Evolutionary conservation across 1,140 invertebrate species (phyloP).

Genomic region (Tetragnatha versicolor): DNA sequence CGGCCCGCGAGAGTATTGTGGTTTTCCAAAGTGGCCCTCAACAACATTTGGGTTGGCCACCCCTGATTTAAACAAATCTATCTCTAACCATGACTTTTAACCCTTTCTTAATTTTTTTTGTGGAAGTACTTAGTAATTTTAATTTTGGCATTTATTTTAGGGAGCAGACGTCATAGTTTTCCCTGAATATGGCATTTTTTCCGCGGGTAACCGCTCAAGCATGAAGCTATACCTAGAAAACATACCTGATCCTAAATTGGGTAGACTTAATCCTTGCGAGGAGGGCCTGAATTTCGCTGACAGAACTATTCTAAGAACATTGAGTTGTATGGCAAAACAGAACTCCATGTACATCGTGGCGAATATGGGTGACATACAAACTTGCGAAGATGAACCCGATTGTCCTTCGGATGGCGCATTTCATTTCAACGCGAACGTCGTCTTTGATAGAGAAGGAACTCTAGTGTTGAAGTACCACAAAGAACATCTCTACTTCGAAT

Average conservation of each 20-base stretch:
- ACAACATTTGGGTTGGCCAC: no score
- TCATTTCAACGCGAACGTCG: slow-evolving; percentile 79
- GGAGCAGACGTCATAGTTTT: slow-evolving; percentile 81
- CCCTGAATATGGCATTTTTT: slow-evolving; percentile 73
- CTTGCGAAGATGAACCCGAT: neutral
- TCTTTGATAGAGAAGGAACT: slow-evolving; percentile 72
- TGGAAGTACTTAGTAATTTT: no score
- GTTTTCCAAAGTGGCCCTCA: no score
- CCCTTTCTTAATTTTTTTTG: no score
- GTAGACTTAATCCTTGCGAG: slow-evolving; percentile 27
- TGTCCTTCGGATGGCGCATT: slow-evolving; percentile 64
- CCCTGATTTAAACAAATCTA: no score
- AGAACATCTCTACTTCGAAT: slow-evolving; percentile 73
- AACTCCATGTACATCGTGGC: slow-evolving; percentile 72
- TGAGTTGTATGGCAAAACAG: slow-evolving; percentile 70
- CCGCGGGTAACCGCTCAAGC: neutral
- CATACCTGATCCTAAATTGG: slow-evolving; percentile 39
- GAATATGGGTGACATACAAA: slow-evolving; percentile 68
- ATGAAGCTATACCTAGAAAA: neutral
- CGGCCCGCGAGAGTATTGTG: no score
- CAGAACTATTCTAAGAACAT: slow-evolving; percentile 58
- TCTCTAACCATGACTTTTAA: no score
- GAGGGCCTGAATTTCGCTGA: slow-evolving; percentile 3
- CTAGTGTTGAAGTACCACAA: slow-evolving; percentile 77
- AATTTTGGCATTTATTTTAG: slow-evolving; percentile 66